These are phyloP conservation scores for Procavia capensis DNA, from an alignment of 2,113 vertebrate species.

Conservation along the genomic window DNA sequence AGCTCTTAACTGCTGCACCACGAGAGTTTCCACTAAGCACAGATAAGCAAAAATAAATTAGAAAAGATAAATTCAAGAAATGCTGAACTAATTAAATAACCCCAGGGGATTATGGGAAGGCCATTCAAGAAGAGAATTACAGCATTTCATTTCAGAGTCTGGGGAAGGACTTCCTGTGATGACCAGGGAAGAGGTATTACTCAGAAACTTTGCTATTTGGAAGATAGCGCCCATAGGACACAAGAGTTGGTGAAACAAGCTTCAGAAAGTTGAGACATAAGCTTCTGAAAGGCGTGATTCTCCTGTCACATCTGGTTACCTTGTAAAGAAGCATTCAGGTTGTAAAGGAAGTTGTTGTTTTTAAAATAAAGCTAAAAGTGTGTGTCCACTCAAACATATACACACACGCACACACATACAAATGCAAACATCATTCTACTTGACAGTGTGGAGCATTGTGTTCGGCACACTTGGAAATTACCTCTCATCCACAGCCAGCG, in stretches of 20 bases:
- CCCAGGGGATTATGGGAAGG: neutral
- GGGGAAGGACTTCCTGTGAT: neutral
- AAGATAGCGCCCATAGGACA: neutral
- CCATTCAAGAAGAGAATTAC: neutral
- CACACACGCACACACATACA: neutral
- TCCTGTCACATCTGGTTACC: neutral
- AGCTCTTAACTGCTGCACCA: too few relatives aligned
- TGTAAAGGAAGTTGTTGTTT: conserved; percentile 1
- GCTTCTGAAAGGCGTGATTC: neutral
- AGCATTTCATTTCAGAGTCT: neutral
- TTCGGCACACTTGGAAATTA: conserved; percentile 34
- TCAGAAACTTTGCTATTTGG: neutral
- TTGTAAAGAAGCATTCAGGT: neutral
- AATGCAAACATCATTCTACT: neutral
- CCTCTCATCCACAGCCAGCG: neutral
- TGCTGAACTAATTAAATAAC: neutral
- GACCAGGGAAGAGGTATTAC: neutral
- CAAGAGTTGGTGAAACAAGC: neutral
- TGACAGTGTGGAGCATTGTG: neutral
- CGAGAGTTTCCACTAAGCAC: neutral
- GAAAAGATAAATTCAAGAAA: neutral
- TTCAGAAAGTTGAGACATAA: neutral
- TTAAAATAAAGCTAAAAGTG: neutral
- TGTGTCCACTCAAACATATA: neutral
- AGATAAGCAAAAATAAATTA: neutral